Evolutionary conservation across 1,140 invertebrate genomes (phyloP).

Genomic region (Orchesella cincta): DNA sequence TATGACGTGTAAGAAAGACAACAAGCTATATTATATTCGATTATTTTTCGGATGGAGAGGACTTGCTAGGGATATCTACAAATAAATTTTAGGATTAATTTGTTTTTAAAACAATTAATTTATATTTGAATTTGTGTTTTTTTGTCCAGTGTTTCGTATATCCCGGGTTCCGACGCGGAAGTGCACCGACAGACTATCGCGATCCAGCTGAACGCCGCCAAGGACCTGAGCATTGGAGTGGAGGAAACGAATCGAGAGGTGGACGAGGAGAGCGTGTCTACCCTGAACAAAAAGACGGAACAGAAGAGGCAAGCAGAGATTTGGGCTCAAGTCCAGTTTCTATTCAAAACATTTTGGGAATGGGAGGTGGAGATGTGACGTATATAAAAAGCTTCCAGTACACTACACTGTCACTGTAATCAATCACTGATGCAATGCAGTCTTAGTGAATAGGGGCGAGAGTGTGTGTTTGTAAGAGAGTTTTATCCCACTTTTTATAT

Average conservation of each 20-base stretch:
- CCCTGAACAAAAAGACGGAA: conserved; percentile 9
- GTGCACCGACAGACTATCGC: conserved; percentile 55
- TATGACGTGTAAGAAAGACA: no score
- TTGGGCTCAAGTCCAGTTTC: conserved; percentile 20
- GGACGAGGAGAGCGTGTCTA: neutral
- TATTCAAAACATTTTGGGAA: neutral
- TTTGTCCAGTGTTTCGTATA: conserved; percentile 61
- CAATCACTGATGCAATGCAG: no score
- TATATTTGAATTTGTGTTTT: neutral
- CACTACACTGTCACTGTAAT: no score
- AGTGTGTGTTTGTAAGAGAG: no score
- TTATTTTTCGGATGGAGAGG: no score
- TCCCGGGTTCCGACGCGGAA: conserved; percentile 61
- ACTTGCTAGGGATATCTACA: no score
- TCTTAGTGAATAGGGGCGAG: no score
- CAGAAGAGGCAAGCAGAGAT: conserved; percentile 23
- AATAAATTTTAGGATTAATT: no score
- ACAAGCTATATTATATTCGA: no score
- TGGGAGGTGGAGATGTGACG: conserved; percentile 22
- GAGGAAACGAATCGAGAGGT: conserved; percentile 16
- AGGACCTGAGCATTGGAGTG: neutral
- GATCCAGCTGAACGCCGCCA: conserved; percentile 53
- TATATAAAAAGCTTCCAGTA: no score
- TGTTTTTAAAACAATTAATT: no score
- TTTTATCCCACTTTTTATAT: no score